phyloP scores from a whole-genome alignment of 2,888 invertebrate species.

The Ormyrus thymus region DNA sequence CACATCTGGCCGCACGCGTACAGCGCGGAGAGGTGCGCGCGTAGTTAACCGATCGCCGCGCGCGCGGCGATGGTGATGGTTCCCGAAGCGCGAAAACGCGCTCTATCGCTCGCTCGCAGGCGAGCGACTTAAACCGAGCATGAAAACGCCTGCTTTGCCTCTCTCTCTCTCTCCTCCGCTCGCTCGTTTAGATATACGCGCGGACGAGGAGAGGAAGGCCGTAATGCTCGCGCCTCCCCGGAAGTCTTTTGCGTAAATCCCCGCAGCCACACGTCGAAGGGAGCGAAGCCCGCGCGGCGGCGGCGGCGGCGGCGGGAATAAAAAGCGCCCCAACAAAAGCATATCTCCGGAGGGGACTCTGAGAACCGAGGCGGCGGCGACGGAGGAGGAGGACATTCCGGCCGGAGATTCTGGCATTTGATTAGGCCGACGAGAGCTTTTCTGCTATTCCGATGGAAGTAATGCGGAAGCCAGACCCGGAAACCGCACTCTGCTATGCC shows the following conservation, averaged over 20 bases:
- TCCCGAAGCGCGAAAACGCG: conserved; percentile 50
- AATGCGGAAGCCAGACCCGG: conserved; percentile 45
- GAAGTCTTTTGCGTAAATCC: conserved; percentile 53
- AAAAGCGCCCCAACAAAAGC: conserved; percentile 29
- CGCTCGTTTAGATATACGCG: conserved; percentile 15
- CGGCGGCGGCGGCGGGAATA: conserved; percentile 1
- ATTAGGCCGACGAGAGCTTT: conserved; percentile 19
- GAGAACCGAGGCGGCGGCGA: background rate
- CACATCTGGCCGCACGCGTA: background rate
- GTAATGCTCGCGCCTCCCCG: conserved; percentile 46
- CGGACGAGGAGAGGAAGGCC: background rate
- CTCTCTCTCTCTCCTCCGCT: background rate
- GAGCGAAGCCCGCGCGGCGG: background rate
- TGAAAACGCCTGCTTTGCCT: conserved; percentile 48
- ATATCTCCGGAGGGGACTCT: conserved; percentile 15
- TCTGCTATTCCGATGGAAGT: conserved; percentile 12
- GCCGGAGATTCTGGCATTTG: conserved; percentile 39
- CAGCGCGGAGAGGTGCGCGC: background rate
- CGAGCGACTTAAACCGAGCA: conserved; percentile 48
- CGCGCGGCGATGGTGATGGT: conserved; percentile 20
- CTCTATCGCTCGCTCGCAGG: conserved; percentile 29
- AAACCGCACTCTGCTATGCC: background rate
- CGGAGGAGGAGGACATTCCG: conserved; percentile 29
- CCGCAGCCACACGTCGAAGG: conserved; percentile 5
- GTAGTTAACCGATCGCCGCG: background rate